Percentiles rank a stretch among this genome's conserved stretches.
These are phyloP conservation scores for Drosophila picticornis DNA, from an alignment of 2,888 invertebrate species.

Conservation along the genomic window DNA sequence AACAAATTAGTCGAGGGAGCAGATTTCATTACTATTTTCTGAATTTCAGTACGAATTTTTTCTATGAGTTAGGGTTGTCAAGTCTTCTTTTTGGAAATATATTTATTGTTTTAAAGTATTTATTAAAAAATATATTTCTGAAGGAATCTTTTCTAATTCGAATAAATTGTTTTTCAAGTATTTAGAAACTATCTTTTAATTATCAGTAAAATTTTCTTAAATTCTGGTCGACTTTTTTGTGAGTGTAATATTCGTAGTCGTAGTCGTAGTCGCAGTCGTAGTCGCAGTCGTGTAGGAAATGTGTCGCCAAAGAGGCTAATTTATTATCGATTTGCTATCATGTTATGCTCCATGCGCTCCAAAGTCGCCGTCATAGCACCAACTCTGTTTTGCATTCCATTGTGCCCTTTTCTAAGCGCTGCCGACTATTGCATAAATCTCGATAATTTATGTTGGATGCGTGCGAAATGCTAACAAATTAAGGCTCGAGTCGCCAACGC, in stretches of 20 bases:
- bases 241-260: background rate
- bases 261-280: background rate
- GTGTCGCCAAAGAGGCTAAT: constrained; percentile 76
- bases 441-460: constrained; percentile 74
- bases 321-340: constrained; percentile 76
- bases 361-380: constrained; percentile 10
- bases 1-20: background rate
- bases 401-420: constrained; percentile 56
- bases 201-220: background rate
- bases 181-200: rapidly evolving
- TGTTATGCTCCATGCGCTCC: constrained; percentile 34
- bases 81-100: background rate
- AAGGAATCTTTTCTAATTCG: rapidly evolving
- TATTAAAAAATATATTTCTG: background rate
- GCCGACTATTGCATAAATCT: constrained; percentile 71
- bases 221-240: background rate
- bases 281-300: constrained; percentile 58
- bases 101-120: background rate
- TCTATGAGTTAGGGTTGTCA: too few relatives aligned
- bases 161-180: background rate
- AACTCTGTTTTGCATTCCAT: constrained; percentile 1
- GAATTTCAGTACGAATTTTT: background rate
- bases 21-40: background rate
- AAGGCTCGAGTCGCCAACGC: constrained; percentile 48
- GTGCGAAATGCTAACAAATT: constrained; percentile 76